These are phyloP conservation scores for Aegithalos caudatus DNA, from an alignment of 2,113 vertebrate species.

Conservation along the genomic window DNA sequence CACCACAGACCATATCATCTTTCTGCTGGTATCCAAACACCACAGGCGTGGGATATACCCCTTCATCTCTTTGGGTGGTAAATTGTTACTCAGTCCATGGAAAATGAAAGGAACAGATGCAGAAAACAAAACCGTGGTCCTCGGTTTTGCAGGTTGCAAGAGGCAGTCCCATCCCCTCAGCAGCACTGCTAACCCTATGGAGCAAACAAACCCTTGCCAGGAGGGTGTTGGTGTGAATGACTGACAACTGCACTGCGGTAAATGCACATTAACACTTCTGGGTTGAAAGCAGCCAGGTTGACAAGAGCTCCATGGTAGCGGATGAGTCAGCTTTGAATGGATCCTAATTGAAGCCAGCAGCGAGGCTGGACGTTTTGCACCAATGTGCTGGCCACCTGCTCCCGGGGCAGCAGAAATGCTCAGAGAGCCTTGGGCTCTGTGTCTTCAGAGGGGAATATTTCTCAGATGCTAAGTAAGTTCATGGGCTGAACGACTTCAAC, in stretches of 20 bases:
- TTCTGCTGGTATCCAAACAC: constrained; percentile 50
- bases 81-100: constrained; percentile 9
- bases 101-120: constrained; percentile 69
- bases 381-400: constrained; percentile 68
- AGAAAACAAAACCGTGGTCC: not conserved
- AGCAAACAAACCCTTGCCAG: not conserved
- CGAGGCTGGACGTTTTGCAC: not conserved
- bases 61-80: constrained; percentile 78
- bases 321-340: not conserved
- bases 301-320: constrained; percentile 20
- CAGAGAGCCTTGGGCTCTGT: not conserved
- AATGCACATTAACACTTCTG: not conserved
- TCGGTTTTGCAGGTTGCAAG: constrained; percentile 32
- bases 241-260: not conserved
- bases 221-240: not conserved
- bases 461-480: not conserved
- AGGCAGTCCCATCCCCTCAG: not conserved
- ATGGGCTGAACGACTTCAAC: not conserved
- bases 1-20: constrained; percentile 58
- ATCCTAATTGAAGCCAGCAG: constrained; percentile 53
- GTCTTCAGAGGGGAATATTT: not conserved
- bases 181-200: not conserved
- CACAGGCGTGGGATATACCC: constrained; percentile 9
- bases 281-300: constrained; percentile 38
- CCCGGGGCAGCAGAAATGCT: not conserved